These are phyloP conservation scores for Microcebus lehilahytsara DNA, from an alignment of 2,113 vertebrate species.

Conservation along the genomic window DNA sequence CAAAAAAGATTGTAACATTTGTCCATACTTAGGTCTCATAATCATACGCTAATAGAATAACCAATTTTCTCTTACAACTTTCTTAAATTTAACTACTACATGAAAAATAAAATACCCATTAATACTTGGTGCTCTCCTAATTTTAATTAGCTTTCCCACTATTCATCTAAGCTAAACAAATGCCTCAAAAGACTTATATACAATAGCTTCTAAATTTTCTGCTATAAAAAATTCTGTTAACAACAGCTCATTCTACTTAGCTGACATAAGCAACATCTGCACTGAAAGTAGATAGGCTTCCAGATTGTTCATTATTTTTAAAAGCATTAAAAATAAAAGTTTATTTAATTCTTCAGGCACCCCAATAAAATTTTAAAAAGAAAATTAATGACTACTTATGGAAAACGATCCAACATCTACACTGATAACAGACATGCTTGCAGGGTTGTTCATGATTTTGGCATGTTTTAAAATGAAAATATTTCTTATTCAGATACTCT, in stretches of 20 bases:
- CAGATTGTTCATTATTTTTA: background rate
- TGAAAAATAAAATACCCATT: background rate
- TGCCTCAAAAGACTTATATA: background rate
- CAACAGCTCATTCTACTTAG: background rate
- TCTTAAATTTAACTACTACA: background rate
- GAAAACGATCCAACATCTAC: background rate
- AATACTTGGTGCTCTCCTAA: background rate
- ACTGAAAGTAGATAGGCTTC: background rate
- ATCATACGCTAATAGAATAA: background rate
- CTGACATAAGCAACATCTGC: background rate
- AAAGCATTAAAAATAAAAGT: background rate
- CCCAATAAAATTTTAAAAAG: background rate
- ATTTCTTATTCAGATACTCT: background rate
- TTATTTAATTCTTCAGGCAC: background rate
- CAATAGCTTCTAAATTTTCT: background rate
- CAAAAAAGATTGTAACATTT: background rate
- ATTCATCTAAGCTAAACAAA: background rate
- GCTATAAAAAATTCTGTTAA: background rate
- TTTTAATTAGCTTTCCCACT: background rate
- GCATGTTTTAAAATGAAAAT: background rate
- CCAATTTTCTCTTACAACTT: background rate
- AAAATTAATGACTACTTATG: background rate
- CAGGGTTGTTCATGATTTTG: background rate
- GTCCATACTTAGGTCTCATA: background rate
- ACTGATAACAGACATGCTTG: background rate